Percentiles rank a stretch among this genome's conserved stretches.
Conservation (phyloP, 2,797 vertebrate species). For the Sarcoramphus papa region DNA sequence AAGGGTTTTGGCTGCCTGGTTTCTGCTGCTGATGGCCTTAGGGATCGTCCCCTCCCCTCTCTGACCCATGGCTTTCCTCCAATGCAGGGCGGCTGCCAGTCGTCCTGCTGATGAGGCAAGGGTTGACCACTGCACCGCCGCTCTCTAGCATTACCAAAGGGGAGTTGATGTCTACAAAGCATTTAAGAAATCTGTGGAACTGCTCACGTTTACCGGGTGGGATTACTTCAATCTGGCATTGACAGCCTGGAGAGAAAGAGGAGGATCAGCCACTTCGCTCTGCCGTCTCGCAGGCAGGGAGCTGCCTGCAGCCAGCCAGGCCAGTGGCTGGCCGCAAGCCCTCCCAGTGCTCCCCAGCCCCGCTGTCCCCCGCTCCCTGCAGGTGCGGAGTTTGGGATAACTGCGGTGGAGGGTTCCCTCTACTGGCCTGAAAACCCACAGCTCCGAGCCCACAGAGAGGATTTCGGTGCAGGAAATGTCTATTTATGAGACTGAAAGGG, state of each 20-base stretch:
- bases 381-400: neutral
- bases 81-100: neutral
- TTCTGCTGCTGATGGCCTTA: neutral
- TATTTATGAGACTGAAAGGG: neutral
- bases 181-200: neutral
- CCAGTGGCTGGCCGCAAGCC: neutral
- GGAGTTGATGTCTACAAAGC: accelerated
- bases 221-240: neutral
- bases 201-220: accelerated
- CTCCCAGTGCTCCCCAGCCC: accelerated
- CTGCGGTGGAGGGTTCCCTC: slow-evolving; percentile 49
- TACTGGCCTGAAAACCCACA: neutral
- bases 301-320: neutral
- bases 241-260: neutral
- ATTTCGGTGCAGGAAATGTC: neutral
- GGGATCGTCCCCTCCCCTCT: neutral
- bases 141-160: neutral
- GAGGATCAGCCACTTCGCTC: neutral
- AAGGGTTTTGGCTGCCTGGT: neutral
- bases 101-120: accelerated
- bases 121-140: accelerated
- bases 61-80: neutral
- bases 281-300: accelerated
- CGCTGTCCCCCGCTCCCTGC: neutral
- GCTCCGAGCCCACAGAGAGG: neutral